A percentile compares a stretch with the other conserved stretches of the same genome.
These are phyloP conservation scores for Cryptocephalus moraei DNA, from an alignment of 2,888 invertebrate genomes.

Conservation along the genomic window DNA sequence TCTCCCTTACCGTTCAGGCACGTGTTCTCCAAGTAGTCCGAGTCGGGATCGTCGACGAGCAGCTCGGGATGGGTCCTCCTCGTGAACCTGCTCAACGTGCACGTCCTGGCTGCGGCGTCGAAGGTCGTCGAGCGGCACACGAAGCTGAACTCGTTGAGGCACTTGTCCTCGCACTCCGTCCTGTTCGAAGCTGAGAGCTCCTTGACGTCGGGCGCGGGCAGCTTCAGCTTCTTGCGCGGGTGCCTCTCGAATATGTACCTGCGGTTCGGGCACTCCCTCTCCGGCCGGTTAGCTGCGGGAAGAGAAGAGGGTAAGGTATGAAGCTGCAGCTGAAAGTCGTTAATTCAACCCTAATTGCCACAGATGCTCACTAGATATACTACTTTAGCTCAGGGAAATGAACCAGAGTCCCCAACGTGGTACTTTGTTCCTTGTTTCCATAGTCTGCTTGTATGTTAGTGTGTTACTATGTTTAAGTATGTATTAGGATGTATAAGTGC, in stretches of 20 bases:
- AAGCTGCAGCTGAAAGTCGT: too few relatives aligned
- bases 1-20: slow-evolving; percentile 67
- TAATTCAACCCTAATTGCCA: too few relatives aligned
- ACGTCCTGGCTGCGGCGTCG: slow-evolving; percentile 66
- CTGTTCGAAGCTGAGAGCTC: slow-evolving; percentile 78
- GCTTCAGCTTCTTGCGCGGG: slow-evolving; percentile 71
- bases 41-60: slow-evolving; percentile 74
- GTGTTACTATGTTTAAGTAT: too few relatives aligned
- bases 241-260: slow-evolving; percentile 83
- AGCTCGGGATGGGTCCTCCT: slow-evolving; percentile 77
- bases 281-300: slow-evolving; percentile 80
- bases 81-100: slow-evolving; percentile 73
- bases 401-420: too few relatives aligned
- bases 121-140: slow-evolving; percentile 82
- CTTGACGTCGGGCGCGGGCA: slow-evolving; percentile 71
- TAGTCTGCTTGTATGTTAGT: too few relatives aligned
- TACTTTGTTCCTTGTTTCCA: too few relatives aligned
- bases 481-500: too few relatives aligned
- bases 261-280: slow-evolving; percentile 79
- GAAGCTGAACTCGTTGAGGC: slow-evolving; percentile 79
- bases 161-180: slow-evolving; percentile 84
- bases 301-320: too few relatives aligned
- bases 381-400: too few relatives aligned
- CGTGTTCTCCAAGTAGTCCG: slow-evolving; percentile 85
- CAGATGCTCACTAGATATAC: too few relatives aligned